These are phyloP conservation scores for Nasonovia ribisnigri DNA, from an alignment of 2,888 invertebrate genomes.

Conservation along the genomic window DNA sequence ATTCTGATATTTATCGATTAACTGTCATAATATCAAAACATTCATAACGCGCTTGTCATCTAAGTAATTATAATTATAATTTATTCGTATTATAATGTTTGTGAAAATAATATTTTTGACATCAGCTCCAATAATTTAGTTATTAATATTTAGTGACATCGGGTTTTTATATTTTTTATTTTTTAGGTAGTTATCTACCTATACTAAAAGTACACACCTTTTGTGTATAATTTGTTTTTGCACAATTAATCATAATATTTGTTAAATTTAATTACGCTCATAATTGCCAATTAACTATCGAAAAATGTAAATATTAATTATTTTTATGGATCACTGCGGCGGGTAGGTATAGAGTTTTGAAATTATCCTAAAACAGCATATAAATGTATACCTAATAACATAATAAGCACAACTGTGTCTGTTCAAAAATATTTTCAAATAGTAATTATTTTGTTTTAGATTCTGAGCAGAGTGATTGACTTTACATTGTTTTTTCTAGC, in stretches of 20 bases:
- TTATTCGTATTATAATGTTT: not conserved
- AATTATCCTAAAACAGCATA: too few species aligned
- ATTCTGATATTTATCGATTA: slow-evolving; percentile 17
- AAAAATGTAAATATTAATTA: too few species aligned
- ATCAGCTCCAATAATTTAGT: not conserved
- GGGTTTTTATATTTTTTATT: not conserved
- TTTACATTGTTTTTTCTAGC: too few species aligned
- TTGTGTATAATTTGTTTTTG: not conserved
- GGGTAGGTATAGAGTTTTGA: too few species aligned
- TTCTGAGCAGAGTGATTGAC: too few species aligned
- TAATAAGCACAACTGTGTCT: too few species aligned
- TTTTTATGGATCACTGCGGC: too few species aligned
- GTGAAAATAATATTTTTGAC: not conserved
- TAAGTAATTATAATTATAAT: not conserved
- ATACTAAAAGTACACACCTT: not conserved
- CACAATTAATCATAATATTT: not conserved
- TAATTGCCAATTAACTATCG: not conserved
- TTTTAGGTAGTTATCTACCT: not conserved
- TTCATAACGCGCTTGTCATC: not conserved
- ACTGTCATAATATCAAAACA: not conserved
- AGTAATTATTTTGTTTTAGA: too few species aligned
- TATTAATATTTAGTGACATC: not conserved
- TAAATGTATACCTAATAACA: too few species aligned
- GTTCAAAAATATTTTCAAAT: too few species aligned
- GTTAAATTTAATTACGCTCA: not conserved